Evolutionary conservation across 2,888 invertebrate genomes (phyloP).

Genomic region (Drosophila paracracens): DNA sequence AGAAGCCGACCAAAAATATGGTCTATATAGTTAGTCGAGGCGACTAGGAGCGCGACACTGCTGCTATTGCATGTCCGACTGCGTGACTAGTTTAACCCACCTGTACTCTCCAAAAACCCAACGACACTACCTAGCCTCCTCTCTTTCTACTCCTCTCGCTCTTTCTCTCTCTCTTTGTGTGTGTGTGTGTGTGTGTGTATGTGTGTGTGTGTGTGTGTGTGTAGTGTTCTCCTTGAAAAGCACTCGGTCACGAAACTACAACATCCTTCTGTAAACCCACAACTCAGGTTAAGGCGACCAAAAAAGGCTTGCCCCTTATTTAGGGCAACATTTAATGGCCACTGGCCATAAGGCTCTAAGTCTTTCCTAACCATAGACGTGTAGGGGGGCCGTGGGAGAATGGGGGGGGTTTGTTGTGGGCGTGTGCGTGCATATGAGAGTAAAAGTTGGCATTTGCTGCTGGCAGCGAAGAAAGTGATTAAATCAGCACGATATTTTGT

Average conservation of each 20-base stretch:
- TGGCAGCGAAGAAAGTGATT: slow-evolving; percentile 77
- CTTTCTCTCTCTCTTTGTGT: slow-evolving; percentile 2
- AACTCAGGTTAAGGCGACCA: slow-evolving; percentile 71
- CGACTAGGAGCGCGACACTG: slow-evolving; percentile 46
- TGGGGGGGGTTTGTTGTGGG: slow-evolving; percentile 12
- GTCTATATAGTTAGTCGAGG: slow-evolving; percentile 33
- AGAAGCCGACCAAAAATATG: slow-evolving; percentile 54
- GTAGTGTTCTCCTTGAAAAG: slow-evolving; percentile 73
- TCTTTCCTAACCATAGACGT: slow-evolving; percentile 57
- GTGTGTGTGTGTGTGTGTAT: slow-evolving; percentile 1
- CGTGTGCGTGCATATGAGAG: slow-evolving; percentile 66
- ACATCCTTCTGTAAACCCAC: slow-evolving; percentile 63
- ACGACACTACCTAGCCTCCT: neutral
- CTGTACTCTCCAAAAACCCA: slow-evolving; percentile 42
- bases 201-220: slow-evolving; percentile 2
- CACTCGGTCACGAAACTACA: slow-evolving; percentile 76
- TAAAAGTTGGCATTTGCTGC: slow-evolving; percentile 75
- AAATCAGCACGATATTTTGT: slow-evolving; percentile 81
- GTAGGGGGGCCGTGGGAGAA: slow-evolving; percentile 7
- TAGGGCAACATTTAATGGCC: slow-evolving; percentile 81
- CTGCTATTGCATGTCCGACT: slow-evolving; percentile 77
- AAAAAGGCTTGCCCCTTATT: slow-evolving; percentile 80
- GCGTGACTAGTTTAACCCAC: slow-evolving; percentile 77
- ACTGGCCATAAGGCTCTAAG: slow-evolving; percentile 73
- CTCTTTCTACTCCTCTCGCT: neutral